These are phyloP conservation scores for Scaptomyza cyrtandrae DNA, from an alignment of 2,888 invertebrate genomes.

Conservation along the genomic window DNA sequence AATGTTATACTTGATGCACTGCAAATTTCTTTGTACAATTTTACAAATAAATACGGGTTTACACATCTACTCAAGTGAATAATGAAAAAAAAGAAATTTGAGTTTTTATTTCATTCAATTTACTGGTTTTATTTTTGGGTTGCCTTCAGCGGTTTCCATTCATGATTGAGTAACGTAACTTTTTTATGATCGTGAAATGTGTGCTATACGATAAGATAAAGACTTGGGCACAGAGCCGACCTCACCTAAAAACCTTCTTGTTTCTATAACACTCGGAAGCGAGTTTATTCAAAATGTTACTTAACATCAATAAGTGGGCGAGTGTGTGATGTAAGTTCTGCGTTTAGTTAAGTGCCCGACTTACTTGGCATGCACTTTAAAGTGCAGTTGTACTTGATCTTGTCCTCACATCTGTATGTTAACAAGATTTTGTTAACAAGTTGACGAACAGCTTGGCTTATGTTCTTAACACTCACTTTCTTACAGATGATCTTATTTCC, in stretches of 20 bases:
- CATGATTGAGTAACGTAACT: neutral
- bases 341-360: neutral
- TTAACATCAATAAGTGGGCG: neutral
- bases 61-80: conserved; percentile 13
- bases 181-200: neutral
- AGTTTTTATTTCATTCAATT: neutral
- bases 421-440: neutral
- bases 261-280: neutral
- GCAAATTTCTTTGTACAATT: conserved; percentile 63
- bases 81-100: neutral
- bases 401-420: neutral
- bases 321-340: too few species aligned
- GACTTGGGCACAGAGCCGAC: neutral
- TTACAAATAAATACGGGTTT: conserved; percentile 67
- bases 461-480: neutral
- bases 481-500: neutral
- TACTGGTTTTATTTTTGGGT: neutral
- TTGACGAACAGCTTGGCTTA: neutral
- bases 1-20: conserved; percentile 29
- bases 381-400: neutral
- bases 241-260: neutral
- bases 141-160: neutral
- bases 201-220: neutral
- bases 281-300: neutral
- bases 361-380: neutral